Conservation (phyloP, 2,888 invertebrate species). For the Drosophila vallismaia region DNA sequence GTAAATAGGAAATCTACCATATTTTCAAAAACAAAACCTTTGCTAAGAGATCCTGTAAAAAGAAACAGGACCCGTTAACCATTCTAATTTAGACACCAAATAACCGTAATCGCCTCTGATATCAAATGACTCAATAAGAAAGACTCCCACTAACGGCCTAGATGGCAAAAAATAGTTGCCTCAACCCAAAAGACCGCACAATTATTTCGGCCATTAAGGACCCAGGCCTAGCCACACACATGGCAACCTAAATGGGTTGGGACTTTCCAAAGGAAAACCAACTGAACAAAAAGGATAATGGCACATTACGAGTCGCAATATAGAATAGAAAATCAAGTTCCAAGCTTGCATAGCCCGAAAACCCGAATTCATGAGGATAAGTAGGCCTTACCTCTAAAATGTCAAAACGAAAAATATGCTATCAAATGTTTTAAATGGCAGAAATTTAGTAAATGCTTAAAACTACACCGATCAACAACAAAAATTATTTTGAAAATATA, state of each 20-base stretch:
- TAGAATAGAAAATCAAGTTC: background rate
- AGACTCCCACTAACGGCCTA: background rate
- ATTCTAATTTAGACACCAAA: slow-evolving; percentile 37
- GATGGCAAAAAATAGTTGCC: slow-evolving; percentile 21
- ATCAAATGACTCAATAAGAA: slow-evolving; percentile 29
- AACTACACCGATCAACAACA: background rate
- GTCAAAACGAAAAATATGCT: background rate
- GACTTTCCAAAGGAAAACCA: slow-evolving; percentile 30
- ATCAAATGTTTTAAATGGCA: background rate
- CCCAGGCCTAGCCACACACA: slow-evolving; percentile 4
- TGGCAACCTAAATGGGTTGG: background rate
- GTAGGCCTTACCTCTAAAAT: background rate
- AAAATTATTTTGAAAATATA: background rate
- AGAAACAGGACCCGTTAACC: background rate
- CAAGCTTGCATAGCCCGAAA: too few species aligned
- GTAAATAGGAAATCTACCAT: too few species aligned
- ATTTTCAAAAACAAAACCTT: background rate
- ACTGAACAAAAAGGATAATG: slow-evolving; percentile 28
- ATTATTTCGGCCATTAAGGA: slow-evolving; percentile 33
- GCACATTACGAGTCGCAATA: slow-evolving; percentile 17
- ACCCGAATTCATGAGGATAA: background rate
- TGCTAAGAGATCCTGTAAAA: background rate
- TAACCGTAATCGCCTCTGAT: slow-evolving; percentile 33
- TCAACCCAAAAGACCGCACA: slow-evolving; percentile 28
- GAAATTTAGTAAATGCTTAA: background rate